Percentiles rank a stretch among this genome's conserved stretches.
These are phyloP conservation scores for Eueremaeus valkanovi DNA, from an alignment of 2,888 invertebrate genomes.

Conservation along the genomic window DNA sequence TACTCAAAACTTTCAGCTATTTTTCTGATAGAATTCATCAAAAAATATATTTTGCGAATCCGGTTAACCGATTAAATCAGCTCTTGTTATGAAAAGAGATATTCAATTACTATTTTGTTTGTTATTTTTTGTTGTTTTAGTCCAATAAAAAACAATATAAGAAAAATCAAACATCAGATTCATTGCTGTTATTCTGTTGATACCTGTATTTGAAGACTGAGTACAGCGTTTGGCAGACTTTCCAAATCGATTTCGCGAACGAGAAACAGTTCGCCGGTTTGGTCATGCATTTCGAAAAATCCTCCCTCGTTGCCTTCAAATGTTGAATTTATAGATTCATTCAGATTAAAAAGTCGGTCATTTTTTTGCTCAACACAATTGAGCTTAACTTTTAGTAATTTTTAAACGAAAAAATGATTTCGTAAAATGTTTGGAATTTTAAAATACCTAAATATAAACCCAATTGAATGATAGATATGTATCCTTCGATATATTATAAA, in stretches of 20 bases:
- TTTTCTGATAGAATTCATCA: constrained; percentile 4
- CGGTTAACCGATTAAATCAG: constrained; percentile 29
- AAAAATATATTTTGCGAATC: constrained; percentile 15
- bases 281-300: constrained; percentile 68
- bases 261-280: constrained; percentile 70
- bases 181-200: not conserved
- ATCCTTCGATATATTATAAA: not conserved
- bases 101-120: constrained; percentile 7
- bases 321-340: not conserved
- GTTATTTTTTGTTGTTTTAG: not conserved
- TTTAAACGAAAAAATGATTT: not conserved
- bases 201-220: constrained; percentile 58
- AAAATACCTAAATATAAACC: not conserved
- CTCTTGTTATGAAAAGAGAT: not conserved
- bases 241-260: constrained; percentile 78
- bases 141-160: not conserved
- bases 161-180: not conserved
- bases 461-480: not conserved
- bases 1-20: not conserved
- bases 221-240: constrained; percentile 52
- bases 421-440: not conserved
- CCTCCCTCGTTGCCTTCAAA: constrained; percentile 65
- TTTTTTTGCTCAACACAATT: constrained; percentile 22
- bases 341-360: constrained; percentile 26
- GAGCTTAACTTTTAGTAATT: not conserved